phyloP scores from a whole-genome alignment of 2,113 vertebrate genomes.

The Collichthys lucidus region DNA sequence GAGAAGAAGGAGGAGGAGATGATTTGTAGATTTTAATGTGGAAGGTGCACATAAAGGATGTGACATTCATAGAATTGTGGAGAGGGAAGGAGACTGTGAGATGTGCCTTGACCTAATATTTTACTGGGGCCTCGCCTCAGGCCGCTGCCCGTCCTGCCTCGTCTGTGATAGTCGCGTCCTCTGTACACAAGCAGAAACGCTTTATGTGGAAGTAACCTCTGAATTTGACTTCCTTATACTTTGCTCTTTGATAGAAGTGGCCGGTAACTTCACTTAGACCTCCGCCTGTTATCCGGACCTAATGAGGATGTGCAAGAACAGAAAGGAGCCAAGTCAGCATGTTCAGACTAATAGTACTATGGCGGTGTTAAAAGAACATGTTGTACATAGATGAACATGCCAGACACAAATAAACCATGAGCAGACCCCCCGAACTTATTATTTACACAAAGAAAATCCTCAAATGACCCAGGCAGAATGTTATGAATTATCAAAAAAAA shows the following conservation, averaged over 20 bases:
- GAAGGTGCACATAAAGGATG: background rate
- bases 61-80: constrained; percentile 8
- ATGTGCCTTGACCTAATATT: constrained; percentile 18
- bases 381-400: background rate
- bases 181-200: constrained; percentile 13
- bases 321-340: constrained; percentile 53
- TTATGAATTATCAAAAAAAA: background rate
- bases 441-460: background rate
- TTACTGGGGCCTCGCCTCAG: constrained; percentile 37
- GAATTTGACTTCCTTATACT: constrained; percentile 24
- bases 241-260: background rate
- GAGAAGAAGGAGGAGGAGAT: background rate
- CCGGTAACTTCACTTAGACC: background rate
- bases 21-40: constrained; percentile 1
- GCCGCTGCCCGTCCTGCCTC: constrained; percentile 40
- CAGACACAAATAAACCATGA: background rate
- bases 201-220: constrained; percentile 27
- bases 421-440: background rate
- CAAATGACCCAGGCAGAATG: background rate
- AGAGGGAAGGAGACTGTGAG: constrained; percentile 3
- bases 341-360: background rate
- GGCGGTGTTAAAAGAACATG: constrained; percentile 6
- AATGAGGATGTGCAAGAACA: constrained; percentile 51
- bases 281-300: background rate
- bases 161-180: constrained; percentile 40